These are phyloP conservation scores for Molossus molossus DNA, from an alignment of 2,797 vertebrate species.

Conservation along the genomic window DNA sequence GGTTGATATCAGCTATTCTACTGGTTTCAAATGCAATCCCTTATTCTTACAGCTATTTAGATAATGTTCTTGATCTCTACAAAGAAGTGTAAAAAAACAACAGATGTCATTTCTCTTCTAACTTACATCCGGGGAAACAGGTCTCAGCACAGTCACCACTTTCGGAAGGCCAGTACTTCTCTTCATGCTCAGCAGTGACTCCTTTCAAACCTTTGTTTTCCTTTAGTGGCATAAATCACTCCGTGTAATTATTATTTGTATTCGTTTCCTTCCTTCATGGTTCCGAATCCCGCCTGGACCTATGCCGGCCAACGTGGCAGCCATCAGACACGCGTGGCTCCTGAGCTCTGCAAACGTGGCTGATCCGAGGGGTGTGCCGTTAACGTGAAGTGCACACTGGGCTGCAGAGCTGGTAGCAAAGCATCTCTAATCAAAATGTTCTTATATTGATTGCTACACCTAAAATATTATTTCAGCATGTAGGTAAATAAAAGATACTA, in stretches of 20 bases:
- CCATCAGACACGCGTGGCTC: background rate
- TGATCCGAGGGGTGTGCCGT: background rate
- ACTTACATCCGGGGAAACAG: background rate
- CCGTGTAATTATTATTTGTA: background rate
- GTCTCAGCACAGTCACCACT: fast-evolving
- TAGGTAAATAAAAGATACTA: background rate
- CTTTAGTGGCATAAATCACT: background rate
- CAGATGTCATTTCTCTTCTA: background rate
- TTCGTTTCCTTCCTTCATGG: background rate
- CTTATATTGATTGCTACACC: background rate
- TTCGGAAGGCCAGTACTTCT: background rate
- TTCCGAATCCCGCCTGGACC: background rate
- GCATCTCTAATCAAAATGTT: background rate
- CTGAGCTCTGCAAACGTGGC: too few relatives aligned
- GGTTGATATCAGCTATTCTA: background rate
- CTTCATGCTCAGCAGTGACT: background rate
- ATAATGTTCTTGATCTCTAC: background rate
- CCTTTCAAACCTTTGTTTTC: background rate
- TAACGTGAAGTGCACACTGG: background rate
- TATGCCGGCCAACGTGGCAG: background rate
- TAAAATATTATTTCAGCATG: too few relatives aligned
- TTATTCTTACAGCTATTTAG: background rate
- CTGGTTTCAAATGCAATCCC: background rate
- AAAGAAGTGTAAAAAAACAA: background rate
- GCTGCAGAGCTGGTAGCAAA: background rate